phyloP scores from a whole-genome alignment of 92 coral and sea anemone species.

The Actinernus sp. region DNA sequence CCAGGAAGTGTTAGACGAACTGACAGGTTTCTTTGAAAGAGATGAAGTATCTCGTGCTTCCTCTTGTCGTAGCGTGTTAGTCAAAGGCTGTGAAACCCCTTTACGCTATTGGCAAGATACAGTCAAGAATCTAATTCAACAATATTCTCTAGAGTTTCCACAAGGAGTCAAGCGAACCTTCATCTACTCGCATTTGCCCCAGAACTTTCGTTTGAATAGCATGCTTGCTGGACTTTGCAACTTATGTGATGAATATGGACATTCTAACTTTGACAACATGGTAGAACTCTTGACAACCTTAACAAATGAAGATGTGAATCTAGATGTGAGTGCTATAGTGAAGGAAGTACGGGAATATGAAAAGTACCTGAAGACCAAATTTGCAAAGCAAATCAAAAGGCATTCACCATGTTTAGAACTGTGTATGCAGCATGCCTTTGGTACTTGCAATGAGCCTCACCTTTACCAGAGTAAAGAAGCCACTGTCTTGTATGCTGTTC shows the following conservation, averaged over 20 bases:
- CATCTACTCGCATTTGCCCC: slow-evolving; percentile 46
- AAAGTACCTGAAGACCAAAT: slow-evolving; percentile 38
- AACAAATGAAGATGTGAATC: slow-evolving; percentile 4
- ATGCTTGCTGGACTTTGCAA: slow-evolving; percentile 65
- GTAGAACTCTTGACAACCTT: slow-evolving; percentile 13
- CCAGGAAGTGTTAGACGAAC: slow-evolving; percentile 27
- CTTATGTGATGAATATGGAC: slow-evolving; percentile 40
- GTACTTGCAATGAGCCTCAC: slow-evolving; percentile 41
- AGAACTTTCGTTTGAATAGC: slow-evolving; percentile 34
- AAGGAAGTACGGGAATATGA: slow-evolving; percentile 20
- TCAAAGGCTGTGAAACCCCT: slow-evolving; percentile 37
- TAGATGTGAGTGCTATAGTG: not conserved
- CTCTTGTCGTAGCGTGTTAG: slow-evolving; percentile 47
- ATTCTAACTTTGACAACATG: slow-evolving; percentile 46
- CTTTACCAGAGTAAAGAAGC: slow-evolving; percentile 11
- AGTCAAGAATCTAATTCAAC: slow-evolving; percentile 27
- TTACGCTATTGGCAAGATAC: slow-evolving; percentile 54
- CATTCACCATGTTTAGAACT: slow-evolving; percentile 52
- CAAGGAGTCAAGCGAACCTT: slow-evolving; percentile 58
- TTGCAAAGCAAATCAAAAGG: slow-evolving; percentile 21
- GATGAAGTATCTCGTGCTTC: slow-evolving; percentile 40
- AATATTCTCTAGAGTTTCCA: slow-evolving; percentile 49
- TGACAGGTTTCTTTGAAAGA: slow-evolving; percentile 29
- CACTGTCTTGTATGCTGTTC: slow-evolving; percentile 24
- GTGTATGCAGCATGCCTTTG: slow-evolving; percentile 40